Evolutionary conservation across 1,140 invertebrate species (phyloP).

Genomic region (Stegodyphus dumicola): DNA sequence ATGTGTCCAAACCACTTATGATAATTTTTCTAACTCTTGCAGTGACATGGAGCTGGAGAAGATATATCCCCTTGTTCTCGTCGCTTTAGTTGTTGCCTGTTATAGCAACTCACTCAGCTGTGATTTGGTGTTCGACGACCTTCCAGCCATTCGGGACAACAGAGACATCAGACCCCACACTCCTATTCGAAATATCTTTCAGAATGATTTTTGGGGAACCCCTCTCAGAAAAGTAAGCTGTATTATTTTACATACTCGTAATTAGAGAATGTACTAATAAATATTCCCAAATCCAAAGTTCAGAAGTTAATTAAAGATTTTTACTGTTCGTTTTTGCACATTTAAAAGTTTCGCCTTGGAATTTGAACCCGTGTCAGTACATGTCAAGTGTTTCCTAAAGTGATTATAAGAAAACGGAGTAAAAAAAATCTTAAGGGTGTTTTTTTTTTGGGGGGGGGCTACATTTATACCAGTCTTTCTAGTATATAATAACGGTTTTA

Average conservation of each 20-base stretch:
- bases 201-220: constrained; percentile 93
- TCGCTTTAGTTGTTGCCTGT: constrained; percentile 22
- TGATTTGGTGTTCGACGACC: constrained; percentile 71
- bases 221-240: constrained; percentile 73
- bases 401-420: no score
- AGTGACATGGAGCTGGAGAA: not conserved
- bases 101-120: constrained; percentile 68
- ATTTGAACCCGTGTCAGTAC: no score
- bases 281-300: no score
- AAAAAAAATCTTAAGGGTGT: no score
- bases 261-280: no score
- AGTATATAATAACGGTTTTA: no score
- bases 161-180: constrained; percentile 68
- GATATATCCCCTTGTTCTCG: constrained; percentile 17
- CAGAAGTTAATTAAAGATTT: no score
- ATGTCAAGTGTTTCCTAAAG: no score
- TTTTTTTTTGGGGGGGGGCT: no score
- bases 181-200: constrained; percentile 70
- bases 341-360: no score
- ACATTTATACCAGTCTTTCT: no score
- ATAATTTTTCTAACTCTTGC: not conserved
- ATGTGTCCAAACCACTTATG: not conserved
- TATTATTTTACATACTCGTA: constrained; percentile 63
- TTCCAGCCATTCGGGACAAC: constrained; percentile 70
- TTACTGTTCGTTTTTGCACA: no score